Base-by-base conservation (phyloP, 2,113 vertebrate species). In the Vulpes lagopus region DNA sequence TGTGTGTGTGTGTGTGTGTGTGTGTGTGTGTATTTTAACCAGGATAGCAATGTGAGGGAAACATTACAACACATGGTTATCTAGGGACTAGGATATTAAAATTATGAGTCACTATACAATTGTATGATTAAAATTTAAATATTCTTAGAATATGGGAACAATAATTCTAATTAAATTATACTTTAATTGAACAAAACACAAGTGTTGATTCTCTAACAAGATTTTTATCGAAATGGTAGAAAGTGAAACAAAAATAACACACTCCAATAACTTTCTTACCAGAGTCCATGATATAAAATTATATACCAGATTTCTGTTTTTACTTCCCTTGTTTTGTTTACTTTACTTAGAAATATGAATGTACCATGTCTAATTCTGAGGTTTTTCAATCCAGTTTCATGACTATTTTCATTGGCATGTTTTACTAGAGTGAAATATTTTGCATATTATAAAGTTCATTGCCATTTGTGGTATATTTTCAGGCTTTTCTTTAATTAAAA, bases 391-490 rank as follows among this genome's bases (percentile, higher is more conserved):
- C 5, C 10, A 86, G 23, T 93, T 81, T 91, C 80, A 89, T 76
- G 38, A 64, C 11, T 69, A 92, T 86, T 90, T 88, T 38, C 80
- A 92, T 89, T 71, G 81, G 32, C 60, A 95, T n/a, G 79, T 94
- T 95, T 97, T 78, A 92, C 23, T 17, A 89, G 10, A 90, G 25
- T 85, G 16, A 95, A 95, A 78, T 94, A 89, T 59, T 85, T 85
- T 92, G 9, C 1, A 69, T 62, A 5, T 79, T 76, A 82, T 59
- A 85, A 94, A 76, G 5, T 65, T 4, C 25, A n/a, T 60, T 95
- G 49, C 17, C 11, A 30, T 76, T 64, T 69, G 74, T 74, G 11
- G 19, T 59, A 10, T 73, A 32, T 19, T 83, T 60, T 67, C 51
- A 89, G 32, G 43, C 1, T 23, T 64, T 95, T 83, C 59, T 81